Conservation (phyloP, 2,888 invertebrate genomes). For the Chrysolina americana region DNA sequence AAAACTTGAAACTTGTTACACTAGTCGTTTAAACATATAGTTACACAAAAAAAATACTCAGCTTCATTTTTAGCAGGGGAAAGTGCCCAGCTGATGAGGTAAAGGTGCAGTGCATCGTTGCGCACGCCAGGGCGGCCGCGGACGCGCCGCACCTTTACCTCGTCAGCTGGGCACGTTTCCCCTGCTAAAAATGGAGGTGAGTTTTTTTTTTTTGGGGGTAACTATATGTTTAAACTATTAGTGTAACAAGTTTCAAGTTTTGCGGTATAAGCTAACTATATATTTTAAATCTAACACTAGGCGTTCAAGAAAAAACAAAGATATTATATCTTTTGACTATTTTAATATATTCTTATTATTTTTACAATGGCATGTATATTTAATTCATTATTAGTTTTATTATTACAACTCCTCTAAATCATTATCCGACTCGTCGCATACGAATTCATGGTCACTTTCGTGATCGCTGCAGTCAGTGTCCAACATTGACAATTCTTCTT, state of each 20-base stretch:
- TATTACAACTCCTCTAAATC: not conserved
- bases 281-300: not conserved
- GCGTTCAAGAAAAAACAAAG: not conserved
- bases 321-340: not conserved
- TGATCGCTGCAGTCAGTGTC: not conserved
- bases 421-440: not conserved
- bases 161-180: not conserved
- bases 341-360: not conserved
- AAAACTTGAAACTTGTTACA: too few relatives aligned
- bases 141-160: not conserved
- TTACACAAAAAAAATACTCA: too few relatives aligned
- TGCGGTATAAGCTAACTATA: not conserved
- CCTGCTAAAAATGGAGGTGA: not conserved
- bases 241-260: not conserved
- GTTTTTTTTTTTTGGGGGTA: too few relatives aligned
- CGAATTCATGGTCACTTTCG: not conserved
- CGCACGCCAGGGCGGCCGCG: too few relatives aligned
- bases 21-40: too few relatives aligned
- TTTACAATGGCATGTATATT: not conserved
- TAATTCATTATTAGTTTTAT: not conserved
- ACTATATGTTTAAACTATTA: too few relatives aligned
- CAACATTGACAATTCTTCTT: too few relatives aligned
- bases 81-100: too few relatives aligned
- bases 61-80: too few relatives aligned
- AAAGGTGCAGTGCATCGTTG: too few relatives aligned